These are phyloP conservation scores for Strongylocentrotus purpuratus DNA, from an alignment of 35 echinoderm and acorn worm species.

Conservation along the genomic window DNA sequence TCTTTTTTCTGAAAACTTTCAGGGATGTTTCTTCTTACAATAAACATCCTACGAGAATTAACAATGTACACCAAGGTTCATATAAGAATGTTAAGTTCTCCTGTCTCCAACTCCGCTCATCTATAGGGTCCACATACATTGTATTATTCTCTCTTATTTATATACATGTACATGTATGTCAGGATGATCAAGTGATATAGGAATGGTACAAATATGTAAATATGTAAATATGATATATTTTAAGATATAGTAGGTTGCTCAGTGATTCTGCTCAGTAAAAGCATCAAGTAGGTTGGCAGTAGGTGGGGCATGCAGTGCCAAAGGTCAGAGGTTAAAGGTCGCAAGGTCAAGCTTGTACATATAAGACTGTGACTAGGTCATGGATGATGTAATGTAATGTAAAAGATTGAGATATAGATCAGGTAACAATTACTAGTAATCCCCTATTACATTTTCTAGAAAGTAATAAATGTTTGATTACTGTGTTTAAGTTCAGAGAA, in stretches of 20 bases:
- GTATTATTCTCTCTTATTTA: too few species aligned
- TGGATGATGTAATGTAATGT: neutral
- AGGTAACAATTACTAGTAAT: neutral
- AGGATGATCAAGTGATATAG: too few species aligned
- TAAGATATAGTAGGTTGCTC: neutral
- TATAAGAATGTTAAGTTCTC: too few species aligned
- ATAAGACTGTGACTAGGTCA: neutral
- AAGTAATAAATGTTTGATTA: neutral
- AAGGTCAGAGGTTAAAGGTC: neutral
- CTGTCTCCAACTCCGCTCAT: too few species aligned
- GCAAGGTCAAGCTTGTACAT: neutral
- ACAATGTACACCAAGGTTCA: neutral
- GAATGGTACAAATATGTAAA: too few species aligned
- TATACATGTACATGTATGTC: too few species aligned
- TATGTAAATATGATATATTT: constrained; percentile 12
- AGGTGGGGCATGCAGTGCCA: neutral
- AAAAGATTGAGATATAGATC: neutral
- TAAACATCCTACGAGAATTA: too few species aligned
- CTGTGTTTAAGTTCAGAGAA: neutral
- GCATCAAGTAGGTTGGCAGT: neutral
- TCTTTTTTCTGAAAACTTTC: too few species aligned
- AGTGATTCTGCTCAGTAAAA: neutral
- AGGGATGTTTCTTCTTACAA: too few species aligned
- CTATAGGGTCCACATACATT: neutral
- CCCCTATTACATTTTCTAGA: neutral